These are phyloP conservation scores for Apocheima hispidaria DNA, from an alignment of 2,888 invertebrate genomes.

Conservation along the genomic window DNA sequence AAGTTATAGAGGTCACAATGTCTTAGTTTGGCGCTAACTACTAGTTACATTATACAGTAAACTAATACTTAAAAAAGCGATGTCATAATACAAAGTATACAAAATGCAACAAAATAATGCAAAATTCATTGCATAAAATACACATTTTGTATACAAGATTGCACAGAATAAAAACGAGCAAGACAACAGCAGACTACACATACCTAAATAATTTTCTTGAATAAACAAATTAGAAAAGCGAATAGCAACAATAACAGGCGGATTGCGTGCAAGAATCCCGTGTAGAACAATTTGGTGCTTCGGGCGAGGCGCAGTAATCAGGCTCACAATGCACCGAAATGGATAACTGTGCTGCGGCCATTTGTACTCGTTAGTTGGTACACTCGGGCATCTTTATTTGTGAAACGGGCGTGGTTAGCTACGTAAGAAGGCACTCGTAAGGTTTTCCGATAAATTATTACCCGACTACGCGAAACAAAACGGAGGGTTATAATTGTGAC, in stretches of 20 bases:
- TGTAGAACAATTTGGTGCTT: conserved; percentile 81
- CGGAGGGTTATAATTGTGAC: too few species aligned
- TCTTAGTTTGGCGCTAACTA: too few species aligned
- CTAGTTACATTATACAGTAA: too few species aligned
- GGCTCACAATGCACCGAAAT: conserved; percentile 61
- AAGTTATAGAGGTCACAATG: too few species aligned
- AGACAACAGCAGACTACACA: neutral
- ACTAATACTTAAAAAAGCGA: too few species aligned
- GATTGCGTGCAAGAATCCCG: conserved; percentile 79
- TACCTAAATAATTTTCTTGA: conserved; percentile 26
- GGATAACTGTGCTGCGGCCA: conserved; percentile 36
- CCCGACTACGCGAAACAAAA: too few species aligned
- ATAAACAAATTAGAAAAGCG: conserved; percentile 49
- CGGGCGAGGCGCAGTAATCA: conserved; percentile 77
- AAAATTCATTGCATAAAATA: too few species aligned
- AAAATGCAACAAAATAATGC: too few species aligned
- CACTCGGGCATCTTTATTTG: conserved; percentile 10
- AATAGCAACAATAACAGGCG: conserved; percentile 56
- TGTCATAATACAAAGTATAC: too few species aligned
- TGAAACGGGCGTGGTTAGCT: neutral
- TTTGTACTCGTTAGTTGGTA: conserved; percentile 28
- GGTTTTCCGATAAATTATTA: conserved; percentile 6
- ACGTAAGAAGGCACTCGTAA: neutral
- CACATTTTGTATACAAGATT: too few species aligned
- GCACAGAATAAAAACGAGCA: neutral